phyloP scores from a whole-genome alignment of 53 echinoderm and acorn worm species.

The Holothuria scabra region DNA sequence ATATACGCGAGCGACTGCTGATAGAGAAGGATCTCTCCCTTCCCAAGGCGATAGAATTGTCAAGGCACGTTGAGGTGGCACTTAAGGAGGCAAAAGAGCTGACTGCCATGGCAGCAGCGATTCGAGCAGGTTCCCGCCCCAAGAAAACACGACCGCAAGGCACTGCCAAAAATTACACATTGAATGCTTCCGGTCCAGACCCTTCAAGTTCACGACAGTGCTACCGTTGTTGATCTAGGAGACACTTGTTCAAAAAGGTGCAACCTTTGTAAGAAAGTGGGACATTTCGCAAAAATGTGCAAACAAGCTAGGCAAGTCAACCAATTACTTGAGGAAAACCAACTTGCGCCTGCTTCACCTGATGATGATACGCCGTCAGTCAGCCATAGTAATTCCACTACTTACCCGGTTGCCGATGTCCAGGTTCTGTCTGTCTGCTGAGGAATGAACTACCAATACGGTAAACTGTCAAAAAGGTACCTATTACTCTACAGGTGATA shows the following conservation, averaged over 20 bases:
- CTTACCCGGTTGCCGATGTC: no score
- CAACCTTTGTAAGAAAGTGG: neutral
- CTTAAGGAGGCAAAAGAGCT: neutral
- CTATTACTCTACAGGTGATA: constrained; percentile 1
- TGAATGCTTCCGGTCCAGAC: neutral
- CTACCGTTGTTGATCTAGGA: neutral
- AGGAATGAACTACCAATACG: no score
- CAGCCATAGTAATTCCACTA: no score
- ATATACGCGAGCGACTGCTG: neutral
- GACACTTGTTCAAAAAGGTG: neutral
- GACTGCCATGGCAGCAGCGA: neutral
- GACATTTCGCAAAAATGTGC: no score
- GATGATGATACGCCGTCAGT: no score
- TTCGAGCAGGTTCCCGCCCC: neutral
- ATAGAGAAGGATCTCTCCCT: neutral
- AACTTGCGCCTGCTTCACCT: neutral
- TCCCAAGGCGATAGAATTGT: neutral
- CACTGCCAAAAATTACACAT: neutral
- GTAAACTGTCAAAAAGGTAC: neutral
- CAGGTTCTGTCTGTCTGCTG: no score
- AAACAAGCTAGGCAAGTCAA: no score
- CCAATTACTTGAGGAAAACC: neutral
- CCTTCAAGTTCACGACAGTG: no score
- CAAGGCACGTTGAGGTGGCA: neutral
- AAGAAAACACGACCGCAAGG: neutral